Conservation (phyloP, 1,140 invertebrate species). For the Trichoplusia ni region DNA sequence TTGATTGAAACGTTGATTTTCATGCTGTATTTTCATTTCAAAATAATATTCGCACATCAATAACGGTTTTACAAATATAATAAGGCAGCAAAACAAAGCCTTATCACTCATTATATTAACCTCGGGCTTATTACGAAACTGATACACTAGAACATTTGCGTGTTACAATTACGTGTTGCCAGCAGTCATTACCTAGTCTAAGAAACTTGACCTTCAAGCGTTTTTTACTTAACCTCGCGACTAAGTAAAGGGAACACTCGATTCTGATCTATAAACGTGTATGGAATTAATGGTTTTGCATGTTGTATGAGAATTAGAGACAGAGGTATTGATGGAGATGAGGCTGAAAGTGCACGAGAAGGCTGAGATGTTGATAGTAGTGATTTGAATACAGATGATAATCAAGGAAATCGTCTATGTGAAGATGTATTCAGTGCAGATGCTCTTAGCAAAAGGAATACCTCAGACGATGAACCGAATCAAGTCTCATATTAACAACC, state of each 20-base stretch:
- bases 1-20: too few species aligned
- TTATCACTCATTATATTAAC: slow-evolving; percentile 16
- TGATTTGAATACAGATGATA: too few species aligned
- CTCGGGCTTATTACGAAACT: slow-evolving; percentile 39
- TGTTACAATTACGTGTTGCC: slow-evolving; percentile 48
- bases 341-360: not conserved
- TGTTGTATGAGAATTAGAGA: not conserved
- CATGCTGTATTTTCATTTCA: too few species aligned
- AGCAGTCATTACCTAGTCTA: slow-evolving; percentile 51
- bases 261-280: slow-evolving; percentile 3
- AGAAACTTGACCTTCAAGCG: slow-evolving; percentile 49
- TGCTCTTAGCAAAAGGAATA: too few species aligned
- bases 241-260: slow-evolving; percentile 16
- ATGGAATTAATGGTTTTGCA: not conserved
- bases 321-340: not conserved
- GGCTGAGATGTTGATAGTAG: not conserved
- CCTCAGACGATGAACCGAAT: too few species aligned
- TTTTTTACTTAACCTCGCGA: slow-evolving; percentile 22
- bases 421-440: too few species aligned
- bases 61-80: not conserved
- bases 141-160: slow-evolving; percentile 38
- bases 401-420: too few species aligned
- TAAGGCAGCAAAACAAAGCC: slow-evolving; percentile 1
- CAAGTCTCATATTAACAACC: too few species aligned
- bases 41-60: not conserved